Conservation (phyloP, 2,888 invertebrate genomes). For the Lepidocyrtinus sp. region DNA sequence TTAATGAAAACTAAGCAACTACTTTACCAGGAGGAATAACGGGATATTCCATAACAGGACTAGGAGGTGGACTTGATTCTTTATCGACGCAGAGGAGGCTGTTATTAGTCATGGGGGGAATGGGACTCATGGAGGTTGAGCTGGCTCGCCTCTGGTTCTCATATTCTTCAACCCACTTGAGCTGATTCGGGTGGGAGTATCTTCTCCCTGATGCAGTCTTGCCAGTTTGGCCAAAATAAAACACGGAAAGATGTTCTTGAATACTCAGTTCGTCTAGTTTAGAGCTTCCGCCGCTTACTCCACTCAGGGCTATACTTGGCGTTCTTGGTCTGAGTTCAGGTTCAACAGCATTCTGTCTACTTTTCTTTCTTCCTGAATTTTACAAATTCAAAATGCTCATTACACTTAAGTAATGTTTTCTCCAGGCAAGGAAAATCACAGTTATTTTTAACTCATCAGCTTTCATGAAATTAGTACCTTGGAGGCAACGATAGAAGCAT, state of each 20-base stretch:
- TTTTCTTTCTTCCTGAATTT: constrained; percentile 40
- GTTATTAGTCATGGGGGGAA: constrained; percentile 5
- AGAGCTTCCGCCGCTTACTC: constrained; percentile 31
- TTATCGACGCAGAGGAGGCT: background rate
- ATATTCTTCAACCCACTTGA: constrained; percentile 60
- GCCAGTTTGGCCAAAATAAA: constrained; percentile 51
- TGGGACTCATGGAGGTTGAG: constrained; percentile 30
- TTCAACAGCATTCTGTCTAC: constrained; percentile 38
- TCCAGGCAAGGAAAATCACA: background rate
- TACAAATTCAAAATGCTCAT: background rate
- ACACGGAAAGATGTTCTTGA: constrained; percentile 53
- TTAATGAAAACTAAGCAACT: background rate
- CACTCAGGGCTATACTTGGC: constrained; percentile 54
- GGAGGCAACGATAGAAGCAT: constrained; percentile 54
- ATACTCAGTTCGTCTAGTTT: constrained; percentile 43
- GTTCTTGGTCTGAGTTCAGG: constrained; percentile 40
- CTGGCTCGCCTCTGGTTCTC: constrained; percentile 51
- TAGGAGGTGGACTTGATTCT: constrained; percentile 40
- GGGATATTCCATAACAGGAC: constrained; percentile 61
- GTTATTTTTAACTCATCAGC: background rate
- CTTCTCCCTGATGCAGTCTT: constrained; percentile 47
- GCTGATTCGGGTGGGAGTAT: constrained; percentile 63
- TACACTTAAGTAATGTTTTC: background rate
- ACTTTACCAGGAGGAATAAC: constrained; percentile 61
- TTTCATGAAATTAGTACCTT: constrained; percentile 35